These are phyloP conservation scores for Himalopsyche japonica DNA, from an alignment of 2,888 invertebrate species.

Conservation along the genomic window DNA sequence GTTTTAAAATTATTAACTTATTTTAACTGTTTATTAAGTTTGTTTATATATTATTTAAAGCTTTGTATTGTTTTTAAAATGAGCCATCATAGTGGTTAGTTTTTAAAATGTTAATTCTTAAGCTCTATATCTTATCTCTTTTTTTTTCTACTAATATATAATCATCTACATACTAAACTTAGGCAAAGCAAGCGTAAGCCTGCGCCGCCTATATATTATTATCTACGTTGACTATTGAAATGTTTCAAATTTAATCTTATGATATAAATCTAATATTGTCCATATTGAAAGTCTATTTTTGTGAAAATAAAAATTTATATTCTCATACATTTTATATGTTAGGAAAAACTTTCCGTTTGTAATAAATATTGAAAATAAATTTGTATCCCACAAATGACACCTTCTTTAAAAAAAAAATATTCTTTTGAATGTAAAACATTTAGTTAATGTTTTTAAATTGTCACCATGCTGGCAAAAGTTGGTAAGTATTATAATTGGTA, in stretches of 20 bases:
- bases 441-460: too few relatives aligned
- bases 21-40: not conserved
- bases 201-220: not conserved
- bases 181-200: not conserved
- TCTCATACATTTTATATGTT: constrained; percentile 14
- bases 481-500: too few relatives aligned
- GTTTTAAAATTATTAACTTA: not conserved
- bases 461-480: too few relatives aligned
- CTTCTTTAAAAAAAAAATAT: too few relatives aligned
- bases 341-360: constrained; percentile 14
- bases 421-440: too few relatives aligned
- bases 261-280: constrained; percentile 6
- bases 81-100: not conserved
- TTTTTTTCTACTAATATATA: not conserved
- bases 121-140: not conserved
- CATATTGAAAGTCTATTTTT: constrained; percentile 6
- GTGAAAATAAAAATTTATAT: constrained; percentile 7
- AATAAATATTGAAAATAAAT: constrained; percentile 13
- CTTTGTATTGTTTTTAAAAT: not conserved
- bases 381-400: not conserved
- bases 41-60: not conserved
- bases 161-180: not conserved
- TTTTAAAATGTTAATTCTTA: not conserved
- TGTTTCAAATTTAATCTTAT: constrained; percentile 3
- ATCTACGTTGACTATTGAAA: not conserved